These are phyloP conservation scores for Neosilurus mollespiculum DNA, from an alignment of 2,797 vertebrate genomes.

Conservation along the genomic window DNA sequence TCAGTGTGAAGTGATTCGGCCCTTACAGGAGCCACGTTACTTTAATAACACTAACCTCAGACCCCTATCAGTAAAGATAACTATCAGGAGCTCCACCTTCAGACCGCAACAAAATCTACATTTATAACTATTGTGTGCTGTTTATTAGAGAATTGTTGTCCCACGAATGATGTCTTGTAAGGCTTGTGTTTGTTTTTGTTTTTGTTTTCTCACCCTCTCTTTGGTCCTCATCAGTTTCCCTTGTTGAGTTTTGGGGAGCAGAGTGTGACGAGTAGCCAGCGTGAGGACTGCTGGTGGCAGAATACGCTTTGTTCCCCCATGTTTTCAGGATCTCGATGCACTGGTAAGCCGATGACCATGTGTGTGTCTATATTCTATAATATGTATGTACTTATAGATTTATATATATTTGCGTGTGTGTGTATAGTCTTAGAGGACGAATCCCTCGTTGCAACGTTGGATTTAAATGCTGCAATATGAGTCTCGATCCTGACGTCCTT, in stretches of 20 bases:
- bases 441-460: not conserved
- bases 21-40: too few species aligned
- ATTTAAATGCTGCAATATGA: not conserved
- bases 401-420: too few species aligned
- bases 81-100: too few species aligned
- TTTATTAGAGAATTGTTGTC: not conserved
- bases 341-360: too few species aligned
- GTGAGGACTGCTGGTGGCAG: constrained; percentile 96
- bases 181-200: not conserved
- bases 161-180: not conserved
- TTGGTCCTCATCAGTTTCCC: constrained; percentile 75
- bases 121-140: too few species aligned
- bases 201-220: not conserved
- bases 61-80: too few species aligned
- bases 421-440: not conserved
- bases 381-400: too few species aligned
- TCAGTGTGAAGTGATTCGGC: too few species aligned
- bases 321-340: constrained; percentile 88
- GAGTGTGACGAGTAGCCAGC: constrained; percentile 81
- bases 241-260: constrained; percentile 81
- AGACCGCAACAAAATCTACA: too few species aligned
- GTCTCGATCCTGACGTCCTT: not conserved
- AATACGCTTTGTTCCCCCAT: constrained; percentile 91
- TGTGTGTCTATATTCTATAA: too few species aligned
- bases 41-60: too few species aligned